Evolutionary conservation across 2,888 invertebrate species (phyloP), one percentile per base, ranked within the genome.

Genomic region (Dynastes hyllus): DNA sequence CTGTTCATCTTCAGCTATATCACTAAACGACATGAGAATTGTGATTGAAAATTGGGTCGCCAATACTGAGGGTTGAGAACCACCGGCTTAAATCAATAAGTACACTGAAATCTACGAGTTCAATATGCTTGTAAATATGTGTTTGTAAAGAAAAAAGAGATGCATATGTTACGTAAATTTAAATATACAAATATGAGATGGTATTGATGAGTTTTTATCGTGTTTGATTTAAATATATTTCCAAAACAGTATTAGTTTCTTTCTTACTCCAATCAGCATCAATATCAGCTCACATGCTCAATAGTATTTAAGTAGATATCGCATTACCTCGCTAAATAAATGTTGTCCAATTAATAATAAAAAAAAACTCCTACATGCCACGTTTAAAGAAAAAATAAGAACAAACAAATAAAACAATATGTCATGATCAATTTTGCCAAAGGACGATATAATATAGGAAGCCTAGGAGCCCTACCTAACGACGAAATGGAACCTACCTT

Each of bases 401-500:
- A 51, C n/a, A n/a, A 53, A 53, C 53, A 53, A 22, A 53, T 40
- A 40, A 66, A 40, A 61, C 6, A 11, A 27, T 63, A 63, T 9
- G 27, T 63, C 32, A 63, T 53, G 13, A 16, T 53, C 53, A 53
- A 53, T 53, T 16, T 53, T 16, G 53, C 6, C 16, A 5, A 53
- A 53, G 53, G n/a, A n/a, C 5, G 6, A 58, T 4, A 27, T 58
- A 16, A 58, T 58, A 58, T 58, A 0, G 55, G n/a, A 58, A 58
- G 55, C 55, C 55, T 58, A 16, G 22, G 45, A 11, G 45, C 40
- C 22, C 6, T 22, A 22, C 22, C 16, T 58, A 22, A 13, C 27
- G 8, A 16, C n/a, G 2, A 51, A 67, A 13, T n/a, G 16, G 55
- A 11, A 79, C 58, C 80, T 82, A 85, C 85, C 85, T 85, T 86